Evolutionary conservation across 2,888 invertebrate genomes (phyloP).

Genomic region (Cantharis lateralis): DNA sequence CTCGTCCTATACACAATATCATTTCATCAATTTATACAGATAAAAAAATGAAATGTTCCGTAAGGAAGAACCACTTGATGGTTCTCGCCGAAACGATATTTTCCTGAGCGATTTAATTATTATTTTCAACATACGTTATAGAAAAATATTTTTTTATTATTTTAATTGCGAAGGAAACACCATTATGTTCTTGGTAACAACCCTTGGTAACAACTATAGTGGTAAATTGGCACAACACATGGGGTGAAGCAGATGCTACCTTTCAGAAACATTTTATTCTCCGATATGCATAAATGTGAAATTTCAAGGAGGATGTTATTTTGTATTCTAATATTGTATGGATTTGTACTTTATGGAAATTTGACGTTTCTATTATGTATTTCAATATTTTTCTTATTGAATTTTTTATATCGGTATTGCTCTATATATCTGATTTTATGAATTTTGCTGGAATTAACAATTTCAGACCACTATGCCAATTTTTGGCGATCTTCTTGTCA

Average conservation of each 20-base stretch:
- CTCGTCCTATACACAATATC: background rate
- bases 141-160: background rate
- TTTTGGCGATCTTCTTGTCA: background rate
- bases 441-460: background rate
- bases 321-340: slow-evolving; percentile 25
- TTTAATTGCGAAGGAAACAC: slow-evolving; percentile 18
- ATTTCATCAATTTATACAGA: background rate
- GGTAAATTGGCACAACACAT: slow-evolving; percentile 33
- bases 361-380: slow-evolving; percentile 7
- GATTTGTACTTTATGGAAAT: slow-evolving; percentile 10
- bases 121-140: background rate
- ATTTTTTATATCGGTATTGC: background rate
- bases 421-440: background rate
- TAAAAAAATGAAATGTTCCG: background rate
- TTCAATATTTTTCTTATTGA: slow-evolving; percentile 13
- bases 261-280: slow-evolving; percentile 29
- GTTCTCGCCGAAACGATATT: background rate
- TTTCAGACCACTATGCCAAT: background rate
- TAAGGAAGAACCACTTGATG: background rate
- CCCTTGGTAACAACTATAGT: slow-evolving; percentile 26
- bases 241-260: slow-evolving; percentile 31
- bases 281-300: slow-evolving; percentile 32
- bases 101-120: background rate
- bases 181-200: slow-evolving; percentile 23
- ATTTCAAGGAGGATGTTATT: slow-evolving; percentile 26